phyloP scores from a whole-genome alignment of 1,140 invertebrate genomes.

The Melitaea cinxia region DNA sequence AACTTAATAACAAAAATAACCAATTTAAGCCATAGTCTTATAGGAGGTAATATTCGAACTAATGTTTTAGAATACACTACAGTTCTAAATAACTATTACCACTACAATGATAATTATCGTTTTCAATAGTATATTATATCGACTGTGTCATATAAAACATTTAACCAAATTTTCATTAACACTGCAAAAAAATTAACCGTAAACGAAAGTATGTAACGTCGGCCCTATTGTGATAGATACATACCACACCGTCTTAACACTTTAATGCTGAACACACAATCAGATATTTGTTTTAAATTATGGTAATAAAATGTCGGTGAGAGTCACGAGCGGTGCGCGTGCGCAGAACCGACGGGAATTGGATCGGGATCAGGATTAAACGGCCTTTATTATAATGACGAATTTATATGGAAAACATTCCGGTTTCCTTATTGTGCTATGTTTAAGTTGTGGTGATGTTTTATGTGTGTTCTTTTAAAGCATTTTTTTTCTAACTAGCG shows the following conservation, averaged over 20 bases:
- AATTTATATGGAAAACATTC: conserved; percentile 37
- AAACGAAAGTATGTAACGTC: background rate
- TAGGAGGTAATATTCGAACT: too few species aligned
- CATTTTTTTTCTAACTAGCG: background rate
- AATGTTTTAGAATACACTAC: too few species aligned
- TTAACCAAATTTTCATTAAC: too few species aligned
- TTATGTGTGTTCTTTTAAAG: background rate
- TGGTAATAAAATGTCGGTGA: conserved; percentile 82
- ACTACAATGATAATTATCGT: too few species aligned
- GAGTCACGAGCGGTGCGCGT: conserved; percentile 78
- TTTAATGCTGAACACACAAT: conserved; percentile 82
- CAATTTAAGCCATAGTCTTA: too few species aligned
- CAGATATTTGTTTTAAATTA: conserved; percentile 84
- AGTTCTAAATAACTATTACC: too few species aligned
- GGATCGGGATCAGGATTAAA: conserved; percentile 67
- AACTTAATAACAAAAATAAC: too few species aligned
- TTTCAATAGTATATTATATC: too few species aligned
- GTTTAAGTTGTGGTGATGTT: conserved; percentile 16
- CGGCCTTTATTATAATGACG: conserved; percentile 54
- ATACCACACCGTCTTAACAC: conserved; percentile 73
- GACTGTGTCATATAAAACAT: too few species aligned
- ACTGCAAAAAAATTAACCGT: background rate
- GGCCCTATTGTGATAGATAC: conserved; percentile 46
- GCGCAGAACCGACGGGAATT: conserved; percentile 58
- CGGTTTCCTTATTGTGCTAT: conserved; percentile 11